Base-by-base conservation (phyloP, 1,140 invertebrate species). In the Lucilia cuprina region DNA sequence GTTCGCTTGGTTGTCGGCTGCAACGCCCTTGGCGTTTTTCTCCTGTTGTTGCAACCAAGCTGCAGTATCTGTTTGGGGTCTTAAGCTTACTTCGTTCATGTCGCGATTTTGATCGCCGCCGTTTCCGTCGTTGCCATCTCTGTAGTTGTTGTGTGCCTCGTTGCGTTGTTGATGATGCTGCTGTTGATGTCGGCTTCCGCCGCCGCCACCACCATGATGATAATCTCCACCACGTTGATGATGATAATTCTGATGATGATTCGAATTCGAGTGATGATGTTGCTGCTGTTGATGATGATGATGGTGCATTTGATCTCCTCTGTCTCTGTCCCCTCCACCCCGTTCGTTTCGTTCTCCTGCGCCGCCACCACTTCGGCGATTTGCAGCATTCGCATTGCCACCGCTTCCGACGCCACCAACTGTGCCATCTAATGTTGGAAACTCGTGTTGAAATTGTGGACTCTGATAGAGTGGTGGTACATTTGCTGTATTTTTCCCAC, bases 381-480 rank as follows among this genome's bases (percentile, higher is more conserved):
- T 49, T 21, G 41, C 35, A 17, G 35, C 77, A 74, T 30, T 83
- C 49, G 65, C 82, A 80, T 55, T 82, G 74, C 86, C 88, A 82
- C 86, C 89, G 83, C 87, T 85, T 80, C 84, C 86, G 84, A 86
- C 87, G 85, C 87, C 85, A 74, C 92, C 91, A 87, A 92, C 92
- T 89, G 92, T 93, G 88, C 93, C 93, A 91, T 93, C 93, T 89
- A 96, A 92, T 87, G 94, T 96, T 86, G 96, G 95, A 92, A 96
- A 96, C 92, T 96, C 96, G 94, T 95, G 95, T 91, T 96, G 95
- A 92, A 96, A 96, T 70, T 95, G 95, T 85, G 95, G 88, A 88
- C 90, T 91, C 84, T 91, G 90, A 84, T 91, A 91, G 41, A 91
- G 88, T 25, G 90, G 90, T 74, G 90, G 90, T 14, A 90, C 88